Evolutionary conservation across 2,888 invertebrate genomes (phyloP).

Genomic region (Folsomia manolachei): DNA sequence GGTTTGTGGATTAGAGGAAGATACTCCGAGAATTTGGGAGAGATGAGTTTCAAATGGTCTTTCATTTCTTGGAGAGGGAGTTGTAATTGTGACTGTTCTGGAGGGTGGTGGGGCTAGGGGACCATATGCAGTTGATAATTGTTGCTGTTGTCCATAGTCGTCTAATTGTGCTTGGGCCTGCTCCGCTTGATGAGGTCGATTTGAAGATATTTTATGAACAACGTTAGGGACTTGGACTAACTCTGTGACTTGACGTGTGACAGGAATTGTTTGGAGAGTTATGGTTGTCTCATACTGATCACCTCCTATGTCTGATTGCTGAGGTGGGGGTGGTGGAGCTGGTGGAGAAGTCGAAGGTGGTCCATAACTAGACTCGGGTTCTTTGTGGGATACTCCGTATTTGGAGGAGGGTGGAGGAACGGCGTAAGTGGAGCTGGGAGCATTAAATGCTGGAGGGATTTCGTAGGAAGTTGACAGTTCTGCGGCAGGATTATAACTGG

Average conservation of each 20-base stretch:
- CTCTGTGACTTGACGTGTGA: constrained; percentile 41
- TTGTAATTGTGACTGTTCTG: not conserved
- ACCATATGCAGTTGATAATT: constrained; percentile 19
- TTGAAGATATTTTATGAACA: constrained; percentile 35
- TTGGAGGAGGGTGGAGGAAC: constrained; percentile 23
- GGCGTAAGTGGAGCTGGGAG: constrained; percentile 22
- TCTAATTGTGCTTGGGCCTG: constrained; percentile 13
- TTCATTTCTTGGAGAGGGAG: not conserved
- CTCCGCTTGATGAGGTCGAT: constrained; percentile 7
- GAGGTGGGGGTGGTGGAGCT: constrained; percentile 20
- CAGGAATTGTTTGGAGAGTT: constrained; percentile 39
- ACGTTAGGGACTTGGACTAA: constrained; percentile 43
- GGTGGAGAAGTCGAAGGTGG: constrained; percentile 14
- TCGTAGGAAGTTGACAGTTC: constrained; percentile 25
- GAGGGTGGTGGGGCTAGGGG: constrained; percentile 24
- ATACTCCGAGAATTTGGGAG: constrained; percentile 2
- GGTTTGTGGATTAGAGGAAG: not conserved
- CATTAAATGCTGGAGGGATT: constrained; percentile 25
- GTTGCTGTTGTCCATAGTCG: not conserved
- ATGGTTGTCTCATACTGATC: constrained; percentile 39
- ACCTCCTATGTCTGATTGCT: constrained; percentile 15
- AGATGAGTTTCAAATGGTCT: constrained; percentile 14
- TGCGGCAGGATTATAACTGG: constrained; percentile 7
- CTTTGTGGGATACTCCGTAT: not conserved
- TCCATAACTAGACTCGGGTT: constrained; percentile 5